Base-by-base conservation (phyloP, 1,140 invertebrate species). In the Andrena cerasifolii region DNA sequence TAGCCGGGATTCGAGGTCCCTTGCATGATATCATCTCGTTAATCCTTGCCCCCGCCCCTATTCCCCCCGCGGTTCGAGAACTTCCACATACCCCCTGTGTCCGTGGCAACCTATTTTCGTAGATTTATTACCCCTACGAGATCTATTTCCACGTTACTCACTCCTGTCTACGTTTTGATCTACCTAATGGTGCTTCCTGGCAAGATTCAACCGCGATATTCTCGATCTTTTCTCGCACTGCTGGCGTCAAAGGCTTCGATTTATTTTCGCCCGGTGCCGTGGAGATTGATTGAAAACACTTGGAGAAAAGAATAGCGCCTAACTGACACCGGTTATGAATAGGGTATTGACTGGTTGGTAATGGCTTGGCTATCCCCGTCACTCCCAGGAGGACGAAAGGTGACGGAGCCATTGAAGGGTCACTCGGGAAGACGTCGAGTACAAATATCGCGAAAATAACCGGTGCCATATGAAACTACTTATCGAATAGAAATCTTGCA, bases 1-100 rank as follows among this genome's bases (percentile, higher is more conserved):
- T n/a, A 14, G 40, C 26, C 10, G 4, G 10, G 7, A 49, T 49
- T n/a, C 26, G 12, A 43, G 12, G 8, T 14, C 8, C 5, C 4
- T 21, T 33, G 45, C 47, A 67, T 67, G 49, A 14, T 33, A 53
- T 26, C 21, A 40, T 53, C 65, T 2, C 31, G 36, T 59, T 58
- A 43, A 70, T 56, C 26, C 12, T 51, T 12, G 3, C 36, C 36
- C 10, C 36, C 36, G 10, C 10, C 14, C n/a, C n/a, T n/a, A n/a
- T n/a, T n/a, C n/a, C n/a, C n/a, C n/a, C n/a, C n/a, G n/a, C 26
- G 12, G 26, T 71, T 33, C 67, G 28, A 58, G 14, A 31, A 58
- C 16, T 47, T 59, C 14, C 31, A 45, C n/a, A n/a, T 45, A 59
- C 18, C 10, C 8, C 24, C 18, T n/a, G n/a, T n/a, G n/a, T 36